Evolutionary conservation across 2,888 invertebrate species (phyloP), one percentile per base, ranked within the genome.

Genomic region (Ophion ellenae): DNA sequence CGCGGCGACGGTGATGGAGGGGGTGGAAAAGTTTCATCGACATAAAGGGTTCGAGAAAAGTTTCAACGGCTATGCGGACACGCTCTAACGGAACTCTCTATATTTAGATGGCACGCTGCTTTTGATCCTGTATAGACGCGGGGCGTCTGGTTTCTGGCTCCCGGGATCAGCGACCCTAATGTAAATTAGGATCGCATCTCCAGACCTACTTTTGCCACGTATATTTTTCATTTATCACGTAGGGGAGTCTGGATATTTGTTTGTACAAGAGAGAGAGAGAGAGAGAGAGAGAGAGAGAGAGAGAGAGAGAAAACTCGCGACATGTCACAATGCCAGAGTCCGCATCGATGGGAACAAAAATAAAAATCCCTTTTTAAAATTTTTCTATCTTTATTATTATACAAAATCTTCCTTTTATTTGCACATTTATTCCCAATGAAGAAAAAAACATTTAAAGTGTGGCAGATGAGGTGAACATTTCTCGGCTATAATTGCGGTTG

Each of bases 101-200:
- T 77, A 75, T 59, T 28, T 81, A 75, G 47, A 75, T 57, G 53
- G 40, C 57, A 28, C 20, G 59, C 64, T 63, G 67, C 73, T 86
- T 81, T 81, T 75, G 81, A 86, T 81, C 57, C 69, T 75, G n/a
- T 40, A 76, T 67, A 81, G 32, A 74, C 17, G 32, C 36, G 61
- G 71, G 71, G 79, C 70, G 79, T 82, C 83, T 75, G 78, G 81
- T 81, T 86, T 83, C 83, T 69, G 73, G 70, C 59, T 77, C 73
- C 17, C 59, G 78, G 61, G 74, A 75, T 74, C 74, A 59, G 53
- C 77, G 53, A 77, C 77, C 83, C 83, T 83, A 81, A 86, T 83
- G 83, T 67, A 86, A 86, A 86, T 83, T 86, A 78, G 45, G 75
- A 77, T 53, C 75, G 32, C 71, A 64, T 47, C 47, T 64, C 14